Percentiles rank a stretch among this genome's conserved stretches.
These are phyloP conservation scores for Acrobasis consociella DNA, from an alignment of 2,888 invertebrate species.

Conservation along the genomic window DNA sequence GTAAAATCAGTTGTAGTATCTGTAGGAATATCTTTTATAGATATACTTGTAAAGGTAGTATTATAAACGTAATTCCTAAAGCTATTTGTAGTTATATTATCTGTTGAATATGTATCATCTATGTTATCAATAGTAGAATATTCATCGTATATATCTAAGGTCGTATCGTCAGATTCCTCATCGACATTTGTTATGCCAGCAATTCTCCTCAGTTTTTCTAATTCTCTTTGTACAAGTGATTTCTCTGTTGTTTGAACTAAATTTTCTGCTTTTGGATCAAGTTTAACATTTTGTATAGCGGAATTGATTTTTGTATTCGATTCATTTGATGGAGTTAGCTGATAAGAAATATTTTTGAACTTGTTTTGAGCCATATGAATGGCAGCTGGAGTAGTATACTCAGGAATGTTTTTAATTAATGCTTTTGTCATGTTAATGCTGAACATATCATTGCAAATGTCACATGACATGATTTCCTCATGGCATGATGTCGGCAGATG, in stretches of 20 bases:
- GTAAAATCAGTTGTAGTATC: constrained; percentile 25
- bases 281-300: not conserved
- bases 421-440: not conserved
- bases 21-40: constrained; percentile 1
- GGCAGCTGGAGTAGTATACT: not conserved
- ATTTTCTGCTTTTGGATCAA: constrained; percentile 32
- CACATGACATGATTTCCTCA: constrained; percentile 57
- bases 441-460: constrained; percentile 42
- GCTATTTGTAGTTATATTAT: constrained; percentile 1
- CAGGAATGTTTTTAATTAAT: not conserved
- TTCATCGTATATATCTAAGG: constrained; percentile 38
- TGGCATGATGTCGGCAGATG: constrained; percentile 47
- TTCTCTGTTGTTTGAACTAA: constrained; percentile 26
- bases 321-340: not conserved
- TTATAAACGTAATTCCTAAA: constrained; percentile 19
- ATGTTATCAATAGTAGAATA: constrained; percentile 42
- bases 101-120: constrained; percentile 22
- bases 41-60: constrained; percentile 2
- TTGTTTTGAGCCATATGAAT: not conserved
- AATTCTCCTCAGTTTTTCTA: constrained; percentile 48
- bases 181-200: constrained; percentile 18
- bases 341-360: not conserved
- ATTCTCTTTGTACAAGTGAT: constrained; percentile 33
- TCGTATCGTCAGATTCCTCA: constrained; percentile 31
- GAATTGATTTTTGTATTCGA: not conserved